Conservation (phyloP, 2,888 invertebrate genomes). For the Petrolisthes manimaculis region DNA sequence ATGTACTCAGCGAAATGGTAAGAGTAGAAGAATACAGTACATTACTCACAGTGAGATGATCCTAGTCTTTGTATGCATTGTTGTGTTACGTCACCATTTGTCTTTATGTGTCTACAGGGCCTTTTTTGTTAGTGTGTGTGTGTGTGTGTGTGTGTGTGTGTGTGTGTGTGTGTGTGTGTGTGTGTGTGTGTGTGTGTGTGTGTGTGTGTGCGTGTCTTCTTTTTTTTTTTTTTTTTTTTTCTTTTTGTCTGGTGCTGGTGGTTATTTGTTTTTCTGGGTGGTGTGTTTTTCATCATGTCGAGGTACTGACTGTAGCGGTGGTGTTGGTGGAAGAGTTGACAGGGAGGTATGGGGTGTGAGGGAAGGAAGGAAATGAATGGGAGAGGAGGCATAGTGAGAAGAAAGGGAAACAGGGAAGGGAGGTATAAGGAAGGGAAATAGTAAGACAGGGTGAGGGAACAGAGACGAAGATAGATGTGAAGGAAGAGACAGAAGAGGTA, state of each 20-base stretch:
- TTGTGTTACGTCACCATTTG: not conserved
- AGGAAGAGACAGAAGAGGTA: too few relatives aligned
- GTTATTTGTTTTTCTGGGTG: too few relatives aligned
- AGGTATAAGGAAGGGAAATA: not conserved
- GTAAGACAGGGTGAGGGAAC: not conserved
- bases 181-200: not conserved
- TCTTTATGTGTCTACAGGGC: conserved; percentile 12
- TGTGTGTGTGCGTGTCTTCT: not conserved
- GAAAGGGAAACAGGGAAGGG: not conserved
- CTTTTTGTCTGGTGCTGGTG: too few relatives aligned
- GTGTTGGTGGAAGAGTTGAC: not conserved
- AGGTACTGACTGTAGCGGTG: not conserved
- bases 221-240: too few relatives aligned
- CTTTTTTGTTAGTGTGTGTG: conserved; percentile 35
- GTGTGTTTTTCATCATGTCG: too few relatives aligned
- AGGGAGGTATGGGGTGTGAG: not conserved
- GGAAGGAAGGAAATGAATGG: not conserved
- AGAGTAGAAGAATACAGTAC: too few relatives aligned
- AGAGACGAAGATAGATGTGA: too few relatives aligned
- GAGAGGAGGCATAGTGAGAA: not conserved
- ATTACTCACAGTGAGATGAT: too few relatives aligned
- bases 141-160: conserved; percentile 45
- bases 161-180: conserved; percentile 29
- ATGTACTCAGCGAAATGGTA: too few relatives aligned
- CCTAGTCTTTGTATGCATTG: not conserved